phyloP scores from a whole-genome alignment of 2,888 invertebrate species.

The Periphyllus acericola region DNA sequence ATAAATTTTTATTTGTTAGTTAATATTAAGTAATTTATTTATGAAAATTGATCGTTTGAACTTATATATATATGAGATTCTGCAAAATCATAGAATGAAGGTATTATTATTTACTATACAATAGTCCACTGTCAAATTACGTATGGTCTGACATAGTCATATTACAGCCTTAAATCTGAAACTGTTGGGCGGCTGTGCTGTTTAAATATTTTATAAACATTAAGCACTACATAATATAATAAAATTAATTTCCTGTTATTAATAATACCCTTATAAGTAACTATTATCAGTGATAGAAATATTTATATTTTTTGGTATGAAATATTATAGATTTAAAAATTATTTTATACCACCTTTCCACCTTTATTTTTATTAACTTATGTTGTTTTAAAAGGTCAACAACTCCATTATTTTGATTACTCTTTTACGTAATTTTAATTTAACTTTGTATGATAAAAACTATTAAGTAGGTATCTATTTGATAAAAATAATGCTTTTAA shows the following conservation, averaged over 20 bases:
- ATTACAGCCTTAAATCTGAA: no score
- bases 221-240: neutral
- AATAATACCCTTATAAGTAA: neutral
- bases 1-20: neutral
- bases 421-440: slow-evolving; percentile 11
- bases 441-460: neutral
- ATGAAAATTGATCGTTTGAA: no score
- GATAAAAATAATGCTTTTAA: neutral
- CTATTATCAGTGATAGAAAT: neutral
- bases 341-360: neutral
- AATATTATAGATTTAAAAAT: neutral
- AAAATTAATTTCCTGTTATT: neutral
- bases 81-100: no score
- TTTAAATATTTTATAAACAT: neutral
- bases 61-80: no score
- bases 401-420: slow-evolving; percentile 39
- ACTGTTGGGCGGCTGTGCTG: neutral
- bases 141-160: no score
- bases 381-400: neutral
- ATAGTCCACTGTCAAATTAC: no score
- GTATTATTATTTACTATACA: no score
- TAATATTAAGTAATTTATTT: neutral
- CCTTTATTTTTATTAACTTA: neutral
- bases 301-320: neutral
- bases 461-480: neutral